Evolutionary conservation across 2,888 invertebrate genomes (phyloP).

Genomic region (Protodeltote pygarga): DNA sequence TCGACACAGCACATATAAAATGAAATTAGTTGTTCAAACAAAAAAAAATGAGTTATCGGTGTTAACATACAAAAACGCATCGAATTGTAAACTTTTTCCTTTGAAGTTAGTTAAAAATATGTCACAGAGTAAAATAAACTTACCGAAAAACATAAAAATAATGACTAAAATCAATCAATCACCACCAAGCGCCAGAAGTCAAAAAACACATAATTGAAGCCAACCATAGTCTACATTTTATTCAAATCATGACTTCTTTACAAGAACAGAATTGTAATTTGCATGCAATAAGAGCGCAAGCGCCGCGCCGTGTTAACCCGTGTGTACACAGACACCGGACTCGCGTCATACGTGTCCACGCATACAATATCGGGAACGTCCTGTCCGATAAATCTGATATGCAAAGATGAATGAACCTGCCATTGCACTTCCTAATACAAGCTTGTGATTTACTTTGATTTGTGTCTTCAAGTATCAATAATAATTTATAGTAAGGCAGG

Average conservation of each 20-base stretch:
- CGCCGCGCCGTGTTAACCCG: conserved; percentile 8
- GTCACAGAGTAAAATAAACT: no score
- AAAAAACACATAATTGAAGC: no score
- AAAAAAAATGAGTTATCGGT: no score
- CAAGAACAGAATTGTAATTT: conserved; percentile 1
- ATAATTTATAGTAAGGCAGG: neutral
- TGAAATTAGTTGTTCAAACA: no score
- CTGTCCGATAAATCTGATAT: conserved; percentile 49
- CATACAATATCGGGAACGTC: conserved; percentile 49
- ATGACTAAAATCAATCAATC: no score
- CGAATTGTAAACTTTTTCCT: no score
- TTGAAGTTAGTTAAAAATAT: no score
- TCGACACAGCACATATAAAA: no score
- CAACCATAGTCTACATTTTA: no score
- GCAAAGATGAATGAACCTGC: conserved; percentile 46
- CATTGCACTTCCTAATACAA: conserved; percentile 31
- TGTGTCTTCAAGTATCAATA: conserved; percentile 7
- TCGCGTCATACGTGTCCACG: conserved; percentile 40
- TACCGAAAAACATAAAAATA: no score
- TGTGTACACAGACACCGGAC: conserved; percentile 24
- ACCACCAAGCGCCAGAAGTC: no score
- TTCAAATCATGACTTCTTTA: conserved; percentile 9
- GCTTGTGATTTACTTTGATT: conserved; percentile 18
- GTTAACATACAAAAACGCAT: no score
- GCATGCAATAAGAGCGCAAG: conserved; percentile 22